Conservation (phyloP, 2,888 invertebrate species). For the Gastrophysa polygoni region DNA sequence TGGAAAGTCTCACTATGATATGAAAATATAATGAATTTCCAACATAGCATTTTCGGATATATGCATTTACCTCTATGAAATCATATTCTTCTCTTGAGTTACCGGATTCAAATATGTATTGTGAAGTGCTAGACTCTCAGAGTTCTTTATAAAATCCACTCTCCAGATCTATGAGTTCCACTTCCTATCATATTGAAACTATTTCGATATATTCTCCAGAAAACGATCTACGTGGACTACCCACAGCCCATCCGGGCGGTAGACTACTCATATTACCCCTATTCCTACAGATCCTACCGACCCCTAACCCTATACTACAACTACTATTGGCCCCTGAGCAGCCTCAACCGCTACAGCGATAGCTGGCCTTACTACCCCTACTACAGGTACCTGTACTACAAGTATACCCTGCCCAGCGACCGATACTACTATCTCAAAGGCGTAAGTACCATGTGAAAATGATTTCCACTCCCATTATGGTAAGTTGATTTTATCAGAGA, state of each 20-base stretch:
- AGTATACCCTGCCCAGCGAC: conserved; percentile 44
- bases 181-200: not conserved
- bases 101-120: too few species aligned
- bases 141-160: too few species aligned
- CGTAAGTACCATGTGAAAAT: too few species aligned
- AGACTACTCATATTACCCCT: conserved; percentile 42
- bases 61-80: too few species aligned
- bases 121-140: too few species aligned
- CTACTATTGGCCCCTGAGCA: conserved; percentile 45
- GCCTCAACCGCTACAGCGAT: conserved; percentile 41
- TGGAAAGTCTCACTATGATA: too few species aligned
- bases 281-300: conserved; percentile 41
- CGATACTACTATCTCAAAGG: conserved; percentile 43
- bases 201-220: conserved; percentile 36
- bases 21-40: too few species aligned
- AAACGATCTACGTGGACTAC: conserved; percentile 42
- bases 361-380: conserved; percentile 43
- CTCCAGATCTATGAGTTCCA: not conserved
- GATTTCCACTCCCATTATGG: too few species aligned
- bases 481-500: too few species aligned
- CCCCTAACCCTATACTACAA: conserved; percentile 44
- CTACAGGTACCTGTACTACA: conserved; percentile 45
- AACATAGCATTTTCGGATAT: too few species aligned
- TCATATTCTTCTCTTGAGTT: too few species aligned
- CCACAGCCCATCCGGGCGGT: conserved; percentile 34